These are phyloP conservation scores for Leptopterna dolabrata DNA, from an alignment of 2,888 invertebrate genomes.

Conservation along the genomic window DNA sequence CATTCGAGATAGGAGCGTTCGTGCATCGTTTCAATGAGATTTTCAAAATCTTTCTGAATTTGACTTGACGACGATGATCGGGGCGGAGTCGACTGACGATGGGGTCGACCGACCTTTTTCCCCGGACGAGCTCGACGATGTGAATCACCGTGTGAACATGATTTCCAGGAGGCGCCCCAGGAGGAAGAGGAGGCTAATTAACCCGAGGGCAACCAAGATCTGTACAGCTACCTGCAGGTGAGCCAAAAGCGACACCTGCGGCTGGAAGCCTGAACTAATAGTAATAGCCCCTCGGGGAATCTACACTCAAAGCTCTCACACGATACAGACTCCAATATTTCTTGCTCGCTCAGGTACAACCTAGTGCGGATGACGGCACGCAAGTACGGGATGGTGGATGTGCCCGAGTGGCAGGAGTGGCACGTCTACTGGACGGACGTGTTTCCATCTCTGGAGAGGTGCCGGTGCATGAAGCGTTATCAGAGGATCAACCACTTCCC, in stretches of 20 bases:
- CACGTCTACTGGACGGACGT: constrained; percentile 92
- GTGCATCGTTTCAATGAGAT: no score
- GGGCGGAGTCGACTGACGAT: not conserved
- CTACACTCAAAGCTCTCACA: no score
- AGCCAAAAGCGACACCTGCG: not conserved
- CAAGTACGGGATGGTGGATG: constrained; percentile 81
- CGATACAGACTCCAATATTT: no score
- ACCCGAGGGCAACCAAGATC: constrained; percentile 14
- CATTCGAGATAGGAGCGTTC: no score
- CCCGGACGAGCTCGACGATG: constrained; percentile 33
- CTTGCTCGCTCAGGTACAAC: not conserved
- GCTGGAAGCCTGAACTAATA: not conserved
- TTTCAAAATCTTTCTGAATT: not conserved
- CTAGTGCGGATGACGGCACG: constrained; percentile 75
- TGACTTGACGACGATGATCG: not conserved
- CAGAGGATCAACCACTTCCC: constrained; percentile 95
- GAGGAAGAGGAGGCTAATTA: not conserved
- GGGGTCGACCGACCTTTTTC: constrained; percentile 26
- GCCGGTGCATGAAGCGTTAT: constrained; percentile 87
- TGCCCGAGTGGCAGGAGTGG: constrained; percentile 79
- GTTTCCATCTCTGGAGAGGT: constrained; percentile 85
- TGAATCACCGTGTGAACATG: constrained; percentile 33
- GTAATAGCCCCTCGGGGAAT: not conserved
- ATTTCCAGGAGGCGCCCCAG: not conserved
- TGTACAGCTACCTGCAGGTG: constrained; percentile 36